These are phyloP conservation scores for Callopanchax toddi DNA, from an alignment of 2,113 vertebrate species.

Conservation along the genomic window DNA sequence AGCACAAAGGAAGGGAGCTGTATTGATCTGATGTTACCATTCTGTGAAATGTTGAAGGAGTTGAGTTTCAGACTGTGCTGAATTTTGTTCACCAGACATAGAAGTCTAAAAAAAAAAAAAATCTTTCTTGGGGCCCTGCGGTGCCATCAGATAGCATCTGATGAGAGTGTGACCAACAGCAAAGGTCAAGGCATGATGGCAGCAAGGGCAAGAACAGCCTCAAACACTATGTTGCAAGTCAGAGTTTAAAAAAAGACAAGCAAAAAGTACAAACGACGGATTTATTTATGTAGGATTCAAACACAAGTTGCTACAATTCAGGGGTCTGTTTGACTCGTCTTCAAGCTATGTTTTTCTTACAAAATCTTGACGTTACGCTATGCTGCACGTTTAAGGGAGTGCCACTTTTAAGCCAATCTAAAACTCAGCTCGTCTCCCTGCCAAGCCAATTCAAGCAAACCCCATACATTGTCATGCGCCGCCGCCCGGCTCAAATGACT, in stretches of 20 bases:
- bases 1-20: too few species aligned
- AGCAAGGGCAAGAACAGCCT: conserved; percentile 38
- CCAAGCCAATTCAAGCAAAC: conserved; percentile 47
- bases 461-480: conserved; percentile 57
- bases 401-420: conserved; percentile 49
- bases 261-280: conserved; percentile 25
- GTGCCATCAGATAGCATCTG: conserved; percentile 56
- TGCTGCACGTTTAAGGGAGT: conserved; percentile 52
- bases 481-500: conserved; percentile 58
- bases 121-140: conserved; percentile 27
- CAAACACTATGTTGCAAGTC: conserved; percentile 13
- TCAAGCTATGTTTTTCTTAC: conserved; percentile 20
- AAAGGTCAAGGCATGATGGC: conserved; percentile 56
- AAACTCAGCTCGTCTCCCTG: conserved; percentile 16
- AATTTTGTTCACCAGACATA: conserved; percentile 39
- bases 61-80: too few species aligned
- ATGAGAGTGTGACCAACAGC: conserved; percentile 53
- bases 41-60: too few species aligned
- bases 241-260: conserved; percentile 28
- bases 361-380: conserved; percentile 46
- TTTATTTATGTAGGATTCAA: conserved; percentile 25
- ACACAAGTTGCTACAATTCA: conserved; percentile 22
- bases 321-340: conserved; percentile 33
- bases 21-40: too few species aligned
- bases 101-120: conserved; percentile 41